Evolutionary conservation across 2,113 vertebrate genomes (phyloP), one percentile per base, ranked within the genome.

Genomic region (Tor tambroides): DNA sequence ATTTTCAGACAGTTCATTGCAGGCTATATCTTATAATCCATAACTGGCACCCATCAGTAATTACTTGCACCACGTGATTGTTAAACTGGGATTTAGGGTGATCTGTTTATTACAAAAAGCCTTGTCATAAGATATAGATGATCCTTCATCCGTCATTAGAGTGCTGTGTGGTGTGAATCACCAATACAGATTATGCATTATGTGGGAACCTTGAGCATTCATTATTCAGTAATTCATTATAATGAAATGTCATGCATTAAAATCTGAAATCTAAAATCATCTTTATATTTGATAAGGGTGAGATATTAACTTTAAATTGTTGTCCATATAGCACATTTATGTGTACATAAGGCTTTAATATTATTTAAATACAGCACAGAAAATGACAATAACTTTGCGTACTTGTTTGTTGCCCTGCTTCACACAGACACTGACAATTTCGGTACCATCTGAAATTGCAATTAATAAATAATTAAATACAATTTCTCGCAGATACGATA

Each of bases 41-140:
- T 54, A 54, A 7, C 4, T 56, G 49, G 32, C 17, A 51, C 28
- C 17, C 49, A 56, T 80, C 32, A 61, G 78, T 38, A 59, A 80
- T 61, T 79, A 35, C 76, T 32, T 61, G 54, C 21, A n/a, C 30
- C 54, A 80, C 19, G 54, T 80, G 51, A 80, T 38, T 80, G 30
- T 38, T 38, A 80, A 80, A 80, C 78, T 61, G 30, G 32, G 32
- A 80, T 59, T 80, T 59, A 59, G 51, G 19, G 19, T 80, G 54
- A 80, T 80, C 21, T 38, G 72, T 75, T 75, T 46, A 43, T 41
- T 26, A 43, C 72, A 14, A 26, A 75, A 46, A 12, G 5, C 23
- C 38, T 43, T 75, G 71, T 43, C 38, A 23, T 43, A 11, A 75
- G 71, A 11, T 43, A n/a, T 11, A 43, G 38, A 26, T 6, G 21